Conservation (phyloP, 2,888 invertebrate species). For the Morpho deidamia region DNA sequence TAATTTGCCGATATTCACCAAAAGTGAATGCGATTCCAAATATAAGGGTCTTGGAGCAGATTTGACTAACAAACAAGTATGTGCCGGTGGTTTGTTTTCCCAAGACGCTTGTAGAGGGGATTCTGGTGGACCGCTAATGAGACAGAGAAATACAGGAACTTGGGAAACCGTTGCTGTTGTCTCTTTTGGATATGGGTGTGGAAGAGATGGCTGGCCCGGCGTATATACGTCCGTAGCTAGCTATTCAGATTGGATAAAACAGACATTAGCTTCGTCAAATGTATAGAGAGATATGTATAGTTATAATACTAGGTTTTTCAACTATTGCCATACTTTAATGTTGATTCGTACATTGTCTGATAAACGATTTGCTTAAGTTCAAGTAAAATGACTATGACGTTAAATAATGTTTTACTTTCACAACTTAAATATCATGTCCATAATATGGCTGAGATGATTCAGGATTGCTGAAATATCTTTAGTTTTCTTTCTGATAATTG, state of each 20-base stretch:
- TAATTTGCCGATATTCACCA: constrained; percentile 75
- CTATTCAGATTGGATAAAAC: constrained; percentile 81
- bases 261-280: constrained; percentile 44
- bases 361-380: too few relatives aligned
- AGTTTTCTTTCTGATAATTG: too few relatives aligned
- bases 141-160: constrained; percentile 56
- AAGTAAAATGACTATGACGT: too few relatives aligned
- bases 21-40: constrained; percentile 70
- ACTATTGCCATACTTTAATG: constrained; percentile 1
- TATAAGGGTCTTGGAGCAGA: constrained; percentile 67
- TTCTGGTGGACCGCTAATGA: constrained; percentile 88
- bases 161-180: constrained; percentile 82
- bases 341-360: too few relatives aligned
- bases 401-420: too few relatives aligned
- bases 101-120: constrained; percentile 87
- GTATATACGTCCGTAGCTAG: constrained; percentile 81
- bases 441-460: too few relatives aligned
- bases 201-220: constrained; percentile 81
- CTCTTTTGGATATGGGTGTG: constrained; percentile 83
- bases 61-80: constrained; percentile 78
- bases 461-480: too few relatives aligned
- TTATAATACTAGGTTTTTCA: background rate
- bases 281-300: constrained; percentile 3
- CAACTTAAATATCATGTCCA: too few relatives aligned
- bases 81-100: constrained; percentile 83